Conservation (phyloP, 92 coral and sea anemone genomes). For the Metridium senile region DNA sequence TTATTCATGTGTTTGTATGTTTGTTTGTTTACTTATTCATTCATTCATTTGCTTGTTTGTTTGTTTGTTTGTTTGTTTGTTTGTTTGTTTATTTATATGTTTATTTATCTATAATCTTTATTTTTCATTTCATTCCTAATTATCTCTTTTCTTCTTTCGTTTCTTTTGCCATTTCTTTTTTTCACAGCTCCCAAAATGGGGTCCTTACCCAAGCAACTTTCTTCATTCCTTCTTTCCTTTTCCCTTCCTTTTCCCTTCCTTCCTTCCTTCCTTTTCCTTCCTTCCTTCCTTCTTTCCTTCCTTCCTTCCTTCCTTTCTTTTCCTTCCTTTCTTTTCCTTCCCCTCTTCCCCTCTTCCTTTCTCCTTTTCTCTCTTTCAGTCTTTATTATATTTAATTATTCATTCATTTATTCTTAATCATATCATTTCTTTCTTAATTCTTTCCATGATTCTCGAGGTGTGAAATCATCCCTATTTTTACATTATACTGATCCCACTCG, state of each 20-base stretch:
- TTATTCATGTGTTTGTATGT: no score
- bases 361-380: not conserved
- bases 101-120: not conserved
- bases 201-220: not conserved
- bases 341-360: not conserved
- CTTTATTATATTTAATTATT: no score
- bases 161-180: not conserved
- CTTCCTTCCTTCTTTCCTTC: not conserved
- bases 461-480: no score
- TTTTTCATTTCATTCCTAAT: not conserved
- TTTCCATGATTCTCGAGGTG: no score
- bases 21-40: no score
- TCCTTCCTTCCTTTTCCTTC: not conserved
- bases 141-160: not conserved
- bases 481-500: no score
- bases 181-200: not conserved
- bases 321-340: not conserved
- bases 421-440: no score
- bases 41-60: no score
- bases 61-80: no score
- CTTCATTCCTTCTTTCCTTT: not conserved
- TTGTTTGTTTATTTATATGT: no score
- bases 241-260: not conserved
- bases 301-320: no score
- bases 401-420: no score